A percentile compares a stretch with the other conserved stretches of the same genome.
phyloP scores from a whole-genome alignment of 2,797 vertebrate genomes.

The Melopsittacus undulatus region DNA sequence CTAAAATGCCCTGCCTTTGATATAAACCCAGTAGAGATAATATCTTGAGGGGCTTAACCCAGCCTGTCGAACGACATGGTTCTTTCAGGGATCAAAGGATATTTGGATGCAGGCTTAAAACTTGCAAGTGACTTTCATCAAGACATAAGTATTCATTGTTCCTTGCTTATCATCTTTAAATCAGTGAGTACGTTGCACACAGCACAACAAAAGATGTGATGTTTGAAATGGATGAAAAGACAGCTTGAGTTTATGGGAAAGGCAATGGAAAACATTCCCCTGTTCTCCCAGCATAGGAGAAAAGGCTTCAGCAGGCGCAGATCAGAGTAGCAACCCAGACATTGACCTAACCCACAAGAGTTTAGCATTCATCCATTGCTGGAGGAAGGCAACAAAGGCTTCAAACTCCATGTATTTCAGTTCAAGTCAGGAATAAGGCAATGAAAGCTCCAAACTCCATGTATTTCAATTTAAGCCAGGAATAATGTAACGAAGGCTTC shows the following conservation, averaged over 20 bases:
- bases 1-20: background rate
- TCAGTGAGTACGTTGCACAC: background rate
- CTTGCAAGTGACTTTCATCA: background rate
- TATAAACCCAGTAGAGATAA: background rate
- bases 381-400: background rate
- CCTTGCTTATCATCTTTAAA: background rate
- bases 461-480: background rate
- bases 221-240: background rate
- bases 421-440: background rate
- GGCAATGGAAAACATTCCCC: background rate
- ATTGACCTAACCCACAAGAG: background rate
- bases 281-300: background rate
- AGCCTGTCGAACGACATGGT: background rate
- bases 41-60: background rate
- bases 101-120: background rate
- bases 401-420: background rate
- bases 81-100: background rate
- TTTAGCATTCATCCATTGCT: background rate
- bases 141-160: background rate
- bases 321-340: fast-evolving
- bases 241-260: background rate
- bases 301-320: background rate
- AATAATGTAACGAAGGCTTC: background rate
- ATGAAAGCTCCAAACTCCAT: background rate
- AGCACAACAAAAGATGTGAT: background rate